Evolutionary conservation across 2,797 vertebrate genomes (phyloP), one percentile per base, ranked within the genome.

Genomic region (Urosaurus nigricauda): DNA sequence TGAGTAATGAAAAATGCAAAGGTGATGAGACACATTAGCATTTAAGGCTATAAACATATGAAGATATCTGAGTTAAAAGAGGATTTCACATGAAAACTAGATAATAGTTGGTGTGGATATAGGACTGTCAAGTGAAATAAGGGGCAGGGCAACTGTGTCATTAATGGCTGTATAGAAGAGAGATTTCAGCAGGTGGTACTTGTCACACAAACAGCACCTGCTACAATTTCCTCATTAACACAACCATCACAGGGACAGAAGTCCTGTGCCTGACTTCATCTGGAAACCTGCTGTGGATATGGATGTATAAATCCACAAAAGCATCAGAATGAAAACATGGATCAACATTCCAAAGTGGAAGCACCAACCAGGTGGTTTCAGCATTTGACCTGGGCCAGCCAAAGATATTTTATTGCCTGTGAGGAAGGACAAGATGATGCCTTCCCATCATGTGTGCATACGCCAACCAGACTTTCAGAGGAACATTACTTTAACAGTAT

Each of bases 1-100:
- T 78, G 87, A 91, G 21, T 70, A 92, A 87, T 90, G 81, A 91
- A 88, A 58, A 91, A 24, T 68, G 51, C 89, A 80, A 56, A 89
- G 58, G 47, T 88, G 85, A 51, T 86, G 37, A 87, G 70, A 71
- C 11, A 65, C 75, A 32, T 65, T 87, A 90, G 21, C 11, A 65
- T 70, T n/a, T 32, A 87, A 80, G 81, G 40, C 14, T 37, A 40
- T 70, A 79, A 68, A 70, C 4, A 70, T 79, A 68, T 70, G n/a
- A 21, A 87, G 60, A 12, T 85, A 81, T 87, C 81, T 79, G 47
- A 90, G 60, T 65, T 73, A 88, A 92, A 91, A 56, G 7, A 12
- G 40, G 16, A 58, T 58, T 87, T 87, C 35, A 81, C 29, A 17
- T 51, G 26, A 37, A 56, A 71, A n/a, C 17, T 17, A 74, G 7